Conservation (phyloP, 2,113 vertebrate genomes). For the Tyto alba region DNA sequence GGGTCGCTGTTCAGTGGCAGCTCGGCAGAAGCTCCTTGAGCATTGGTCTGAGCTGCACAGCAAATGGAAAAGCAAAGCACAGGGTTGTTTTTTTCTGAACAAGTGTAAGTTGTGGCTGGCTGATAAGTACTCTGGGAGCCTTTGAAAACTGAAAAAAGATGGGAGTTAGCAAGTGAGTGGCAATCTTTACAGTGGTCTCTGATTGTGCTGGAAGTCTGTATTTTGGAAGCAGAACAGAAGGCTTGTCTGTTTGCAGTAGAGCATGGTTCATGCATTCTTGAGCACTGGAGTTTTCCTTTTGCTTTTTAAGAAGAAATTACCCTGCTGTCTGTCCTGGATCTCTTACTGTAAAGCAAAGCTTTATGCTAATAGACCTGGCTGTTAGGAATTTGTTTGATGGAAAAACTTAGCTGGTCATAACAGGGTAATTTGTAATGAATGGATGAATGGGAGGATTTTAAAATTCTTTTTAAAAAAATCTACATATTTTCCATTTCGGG, state of each 20-base stretch:
- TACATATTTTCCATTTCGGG: background rate
- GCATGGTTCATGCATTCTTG: accelerated
- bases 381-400: background rate
- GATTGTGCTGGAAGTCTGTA: background rate
- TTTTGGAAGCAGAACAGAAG: background rate
- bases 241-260: background rate
- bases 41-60: background rate
- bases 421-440: background rate
- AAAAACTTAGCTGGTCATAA: background rate
- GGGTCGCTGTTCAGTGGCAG: background rate
- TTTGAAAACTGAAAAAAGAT: background rate
- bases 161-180: background rate
- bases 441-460: background rate
- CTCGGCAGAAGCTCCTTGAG: background rate
- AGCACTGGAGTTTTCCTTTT: background rate
- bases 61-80: background rate
- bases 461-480: background rate
- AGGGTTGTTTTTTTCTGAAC: background rate
- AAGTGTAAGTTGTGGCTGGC: background rate
- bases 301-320: background rate
- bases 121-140: background rate
- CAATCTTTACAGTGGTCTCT: background rate
- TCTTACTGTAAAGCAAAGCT: background rate
- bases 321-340: background rate
- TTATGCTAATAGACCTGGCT: background rate